These are phyloP conservation scores for Diabrotica virgifera DNA, from an alignment of 1,140 invertebrate species.

Conservation along the genomic window DNA sequence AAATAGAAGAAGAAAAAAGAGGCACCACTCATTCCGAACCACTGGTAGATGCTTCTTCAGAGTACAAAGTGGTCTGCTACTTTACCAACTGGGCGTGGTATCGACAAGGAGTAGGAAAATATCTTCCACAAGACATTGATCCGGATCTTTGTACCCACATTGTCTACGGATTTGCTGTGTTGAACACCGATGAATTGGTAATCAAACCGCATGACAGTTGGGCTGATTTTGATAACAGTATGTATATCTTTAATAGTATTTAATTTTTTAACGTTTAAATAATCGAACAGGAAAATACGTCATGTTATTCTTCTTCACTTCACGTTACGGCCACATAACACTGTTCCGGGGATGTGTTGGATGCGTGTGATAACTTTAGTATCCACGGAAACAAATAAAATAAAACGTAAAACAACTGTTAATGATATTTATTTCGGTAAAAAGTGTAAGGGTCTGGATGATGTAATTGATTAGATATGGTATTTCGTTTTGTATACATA, in stretches of 20 bases:
- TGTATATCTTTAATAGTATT: conserved; percentile 25
- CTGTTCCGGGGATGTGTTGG: too few relatives aligned
- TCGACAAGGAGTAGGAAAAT: conserved; percentile 60
- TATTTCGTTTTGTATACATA: too few relatives aligned
- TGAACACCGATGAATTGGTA: conserved; percentile 56
- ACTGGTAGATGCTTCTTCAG: conserved; percentile 40
- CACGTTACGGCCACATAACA: too few relatives aligned
- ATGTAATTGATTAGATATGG: too few relatives aligned
- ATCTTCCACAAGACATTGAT: conserved; percentile 64
- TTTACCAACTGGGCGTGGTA: conserved; percentile 73
- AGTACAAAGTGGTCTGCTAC: conserved; percentile 65
- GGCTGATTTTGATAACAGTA: conserved; percentile 67
- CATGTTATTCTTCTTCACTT: too few relatives aligned
- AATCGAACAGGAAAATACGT: too few relatives aligned
- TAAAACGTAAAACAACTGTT: too few relatives aligned
- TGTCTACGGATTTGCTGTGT: conserved; percentile 69
- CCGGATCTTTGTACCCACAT: conserved; percentile 69
- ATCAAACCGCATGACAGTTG: conserved; percentile 68
- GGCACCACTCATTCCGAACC: conserved; percentile 20
- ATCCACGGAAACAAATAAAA: too few relatives aligned
- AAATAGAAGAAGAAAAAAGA: conserved; percentile 4
- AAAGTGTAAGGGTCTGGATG: too few relatives aligned
- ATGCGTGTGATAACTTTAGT: too few relatives aligned
- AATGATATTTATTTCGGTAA: too few relatives aligned
- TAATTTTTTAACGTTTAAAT: too few relatives aligned